These are phyloP conservation scores for Sycophaga agraensis DNA, from an alignment of 1,140 invertebrate species.

Conservation along the genomic window DNA sequence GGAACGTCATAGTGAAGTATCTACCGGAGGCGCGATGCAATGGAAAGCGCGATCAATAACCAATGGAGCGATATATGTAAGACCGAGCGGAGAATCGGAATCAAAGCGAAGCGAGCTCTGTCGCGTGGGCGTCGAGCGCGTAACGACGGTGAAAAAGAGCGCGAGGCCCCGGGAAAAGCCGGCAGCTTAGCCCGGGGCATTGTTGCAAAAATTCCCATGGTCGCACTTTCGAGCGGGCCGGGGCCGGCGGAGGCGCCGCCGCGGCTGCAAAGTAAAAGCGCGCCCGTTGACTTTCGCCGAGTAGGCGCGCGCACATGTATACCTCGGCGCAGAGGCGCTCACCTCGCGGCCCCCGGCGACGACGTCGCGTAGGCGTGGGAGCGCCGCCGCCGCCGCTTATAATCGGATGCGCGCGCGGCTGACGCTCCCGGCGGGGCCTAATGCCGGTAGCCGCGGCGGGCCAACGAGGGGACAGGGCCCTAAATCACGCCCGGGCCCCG, in stretches of 20 bases:
- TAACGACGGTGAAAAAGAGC: not conserved
- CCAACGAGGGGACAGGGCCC: no score
- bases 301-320: no score
- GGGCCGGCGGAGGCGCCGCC: not conserved
- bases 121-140: no score
- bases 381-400: not conserved
- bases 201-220: constrained; percentile 28
- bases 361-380: constrained; percentile 25
- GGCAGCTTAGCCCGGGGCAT: not conserved
- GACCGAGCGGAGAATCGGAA: no score
- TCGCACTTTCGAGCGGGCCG: not conserved
- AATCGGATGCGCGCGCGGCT: constrained; percentile 25
- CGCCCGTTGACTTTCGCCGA: constrained; percentile 25
- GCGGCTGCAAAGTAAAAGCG: constrained; percentile 11
- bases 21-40: no score
- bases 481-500: no score
- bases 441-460: no score
- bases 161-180: constrained; percentile 1
- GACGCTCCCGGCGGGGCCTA: no score
- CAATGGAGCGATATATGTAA: no score
- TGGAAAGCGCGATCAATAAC: no score
- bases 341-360: not conserved
- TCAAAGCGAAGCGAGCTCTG: no score
- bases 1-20: no score
- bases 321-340: not conserved